Conservation (phyloP, 1,140 invertebrate genomes). For the Drosophila saltans region DNA sequence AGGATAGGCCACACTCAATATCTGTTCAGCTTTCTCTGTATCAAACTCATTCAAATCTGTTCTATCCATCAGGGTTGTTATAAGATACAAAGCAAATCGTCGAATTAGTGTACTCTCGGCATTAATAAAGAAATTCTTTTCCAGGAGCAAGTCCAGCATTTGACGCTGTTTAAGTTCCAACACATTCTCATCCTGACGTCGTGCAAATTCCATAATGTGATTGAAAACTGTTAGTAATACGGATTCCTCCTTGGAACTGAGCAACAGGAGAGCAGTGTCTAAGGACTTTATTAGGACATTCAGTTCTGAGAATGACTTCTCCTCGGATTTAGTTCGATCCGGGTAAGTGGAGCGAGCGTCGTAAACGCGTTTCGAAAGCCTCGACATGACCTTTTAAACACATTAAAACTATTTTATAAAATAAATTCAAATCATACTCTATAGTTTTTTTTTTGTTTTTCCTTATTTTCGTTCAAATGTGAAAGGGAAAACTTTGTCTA, state of each 20-base stretch:
- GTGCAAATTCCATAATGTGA: constrained; percentile 68
- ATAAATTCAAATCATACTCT: constrained; percentile 9
- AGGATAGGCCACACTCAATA: constrained; percentile 40
- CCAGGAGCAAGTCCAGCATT: constrained; percentile 54
- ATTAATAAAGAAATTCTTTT: constrained; percentile 61
- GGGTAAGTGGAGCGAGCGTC: constrained; percentile 53
- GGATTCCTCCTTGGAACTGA: constrained; percentile 63
- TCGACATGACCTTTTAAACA: constrained; percentile 46
- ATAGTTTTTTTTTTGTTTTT: not conserved
- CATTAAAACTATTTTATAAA: constrained; percentile 11
- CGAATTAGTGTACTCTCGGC: constrained; percentile 53
- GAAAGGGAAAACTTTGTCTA: not conserved
- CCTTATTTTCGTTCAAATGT: too few species aligned
- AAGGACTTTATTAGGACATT: constrained; percentile 55
- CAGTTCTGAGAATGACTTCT: constrained; percentile 54
- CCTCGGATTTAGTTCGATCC: constrained; percentile 61
- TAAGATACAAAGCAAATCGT: constrained; percentile 63
- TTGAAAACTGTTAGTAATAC: constrained; percentile 61
- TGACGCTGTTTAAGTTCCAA: constrained; percentile 45
- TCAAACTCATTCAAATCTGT: constrained; percentile 58
- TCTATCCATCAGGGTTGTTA: constrained; percentile 60
- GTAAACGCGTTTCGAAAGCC: constrained; percentile 60
- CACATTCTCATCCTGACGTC: constrained; percentile 58
- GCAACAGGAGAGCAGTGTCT: constrained; percentile 58
- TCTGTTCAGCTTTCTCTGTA: constrained; percentile 33